Percentiles rank a stretch among this genome's conserved stretches.
Evolutionary conservation across 64 coral and sea anemone genomes (phyloP).

Genomic region (Montipora cactus): DNA sequence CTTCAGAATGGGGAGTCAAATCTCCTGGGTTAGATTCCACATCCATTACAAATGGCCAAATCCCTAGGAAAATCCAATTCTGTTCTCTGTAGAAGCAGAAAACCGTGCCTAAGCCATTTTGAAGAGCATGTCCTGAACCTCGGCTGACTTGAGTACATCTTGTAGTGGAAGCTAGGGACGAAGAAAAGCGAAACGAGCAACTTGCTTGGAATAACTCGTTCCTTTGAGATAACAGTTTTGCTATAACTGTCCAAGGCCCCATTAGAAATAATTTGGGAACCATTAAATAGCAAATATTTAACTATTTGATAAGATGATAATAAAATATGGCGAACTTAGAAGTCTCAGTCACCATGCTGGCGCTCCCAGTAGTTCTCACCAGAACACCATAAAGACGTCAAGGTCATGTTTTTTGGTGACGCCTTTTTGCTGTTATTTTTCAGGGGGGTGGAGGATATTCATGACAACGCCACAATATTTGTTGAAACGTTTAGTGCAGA

Average conservation of each 20-base stretch:
- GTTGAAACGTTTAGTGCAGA: background rate
- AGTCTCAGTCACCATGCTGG: slow-evolving; percentile 39
- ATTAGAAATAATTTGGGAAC: slow-evolving; percentile 57
- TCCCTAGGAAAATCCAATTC: slow-evolving; percentile 30
- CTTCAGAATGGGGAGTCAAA: slow-evolving; percentile 49
- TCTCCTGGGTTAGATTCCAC: slow-evolving; percentile 55
- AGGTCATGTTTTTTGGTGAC: too few species aligned
- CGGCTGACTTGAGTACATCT: slow-evolving; percentile 47
- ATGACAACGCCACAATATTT: background rate
- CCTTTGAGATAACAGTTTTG: slow-evolving; percentile 30
- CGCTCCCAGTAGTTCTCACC: background rate
- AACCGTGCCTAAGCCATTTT: slow-evolving; percentile 42
- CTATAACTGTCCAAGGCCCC: slow-evolving; percentile 28
- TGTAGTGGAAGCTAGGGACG: background rate
- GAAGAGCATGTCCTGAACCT: slow-evolving; percentile 52
- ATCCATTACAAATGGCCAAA: background rate
- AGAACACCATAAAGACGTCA: too few species aligned
- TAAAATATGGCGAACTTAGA: slow-evolving; percentile 57
- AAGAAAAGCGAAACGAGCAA: slow-evolving; percentile 16
- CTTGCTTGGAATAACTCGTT: slow-evolving; percentile 51
- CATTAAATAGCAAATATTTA: slow-evolving; percentile 27
- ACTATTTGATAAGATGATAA: slow-evolving; percentile 36
- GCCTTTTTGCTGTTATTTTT: background rate
- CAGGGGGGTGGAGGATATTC: background rate
- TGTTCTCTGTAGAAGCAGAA: slow-evolving; percentile 35